phyloP scores from a whole-genome alignment of 2,888 invertebrate genomes.

The Amphipoea oculea region DNA sequence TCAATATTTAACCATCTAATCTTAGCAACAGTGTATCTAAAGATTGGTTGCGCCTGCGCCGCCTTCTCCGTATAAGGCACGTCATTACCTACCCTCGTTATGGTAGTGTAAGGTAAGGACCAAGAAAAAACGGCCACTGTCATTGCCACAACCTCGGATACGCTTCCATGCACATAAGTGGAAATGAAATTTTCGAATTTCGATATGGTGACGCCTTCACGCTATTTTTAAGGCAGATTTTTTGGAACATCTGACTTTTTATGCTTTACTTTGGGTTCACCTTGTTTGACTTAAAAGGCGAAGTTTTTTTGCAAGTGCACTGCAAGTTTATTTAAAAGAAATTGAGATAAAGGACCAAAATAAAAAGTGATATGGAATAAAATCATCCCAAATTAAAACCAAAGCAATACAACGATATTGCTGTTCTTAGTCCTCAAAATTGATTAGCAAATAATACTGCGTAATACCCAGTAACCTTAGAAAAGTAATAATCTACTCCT shows the following conservation, averaged over 20 bases:
- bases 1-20: conserved; percentile 48
- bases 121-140: conserved; percentile 80
- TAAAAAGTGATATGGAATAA: not conserved
- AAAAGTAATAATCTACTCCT: not conserved
- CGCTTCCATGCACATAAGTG: conserved; percentile 65
- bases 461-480: conserved; percentile 14
- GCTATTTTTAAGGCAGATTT: conserved; percentile 49
- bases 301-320: not conserved
- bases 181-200: conserved; percentile 77
- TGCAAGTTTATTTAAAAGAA: not conserved
- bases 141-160: conserved; percentile 80
- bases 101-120: conserved; percentile 82
- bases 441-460: conserved; percentile 11
- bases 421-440: not conserved
- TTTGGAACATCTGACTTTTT: conserved; percentile 53
- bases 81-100: conserved; percentile 81
- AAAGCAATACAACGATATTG: not conserved
- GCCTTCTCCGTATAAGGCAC: conserved; percentile 75
- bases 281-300: conserved; percentile 40
- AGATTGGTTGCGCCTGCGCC: conserved; percentile 42
- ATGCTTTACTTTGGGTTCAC: conserved; percentile 42
- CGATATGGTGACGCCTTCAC: conserved; percentile 52
- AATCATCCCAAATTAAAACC: not conserved
- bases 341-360: not conserved
- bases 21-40: conserved; percentile 41